Conservation (phyloP, 64 coral and sea anemone species). For the Acropora tenuis region DNA sequence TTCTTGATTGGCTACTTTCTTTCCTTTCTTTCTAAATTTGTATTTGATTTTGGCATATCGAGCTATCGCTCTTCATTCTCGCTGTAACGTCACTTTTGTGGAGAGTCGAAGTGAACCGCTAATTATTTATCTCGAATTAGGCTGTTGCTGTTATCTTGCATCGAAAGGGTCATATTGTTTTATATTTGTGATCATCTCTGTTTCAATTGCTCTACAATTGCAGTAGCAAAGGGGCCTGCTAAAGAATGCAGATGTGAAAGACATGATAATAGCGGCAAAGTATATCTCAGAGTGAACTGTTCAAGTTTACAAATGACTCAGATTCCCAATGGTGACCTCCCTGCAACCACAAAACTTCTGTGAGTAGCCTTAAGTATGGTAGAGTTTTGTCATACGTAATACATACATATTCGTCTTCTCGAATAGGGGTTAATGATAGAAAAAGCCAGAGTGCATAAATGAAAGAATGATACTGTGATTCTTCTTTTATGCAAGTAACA, state of each 20-base stretch:
- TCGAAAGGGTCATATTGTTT: background rate
- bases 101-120: too few species aligned
- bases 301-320: background rate
- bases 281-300: slow-evolving; percentile 20
- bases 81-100: background rate
- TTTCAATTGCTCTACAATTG: background rate
- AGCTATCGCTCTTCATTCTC: background rate
- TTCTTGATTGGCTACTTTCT: too few species aligned
- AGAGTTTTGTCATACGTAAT: too few species aligned
- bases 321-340: background rate
- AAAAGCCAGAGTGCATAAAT: too few species aligned
- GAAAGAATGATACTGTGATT: too few species aligned
- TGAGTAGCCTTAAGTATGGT: background rate
- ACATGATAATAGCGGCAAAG: background rate
- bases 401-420: too few species aligned
- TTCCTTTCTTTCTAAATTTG: too few species aligned
- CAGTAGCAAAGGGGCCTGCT: background rate
- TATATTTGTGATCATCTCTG: background rate
- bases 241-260: slow-evolving; percentile 12
- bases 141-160: background rate
- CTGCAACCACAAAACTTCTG: background rate
- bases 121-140: background rate
- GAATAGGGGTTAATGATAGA: too few species aligned
- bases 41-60: background rate
- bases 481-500: too few species aligned